A percentile compares a stretch with the other conserved stretches of the same genome.
Evolutionary conservation across 2,797 vertebrate genomes (phyloP).

Genomic region (Oryzias sinensis): DNA sequence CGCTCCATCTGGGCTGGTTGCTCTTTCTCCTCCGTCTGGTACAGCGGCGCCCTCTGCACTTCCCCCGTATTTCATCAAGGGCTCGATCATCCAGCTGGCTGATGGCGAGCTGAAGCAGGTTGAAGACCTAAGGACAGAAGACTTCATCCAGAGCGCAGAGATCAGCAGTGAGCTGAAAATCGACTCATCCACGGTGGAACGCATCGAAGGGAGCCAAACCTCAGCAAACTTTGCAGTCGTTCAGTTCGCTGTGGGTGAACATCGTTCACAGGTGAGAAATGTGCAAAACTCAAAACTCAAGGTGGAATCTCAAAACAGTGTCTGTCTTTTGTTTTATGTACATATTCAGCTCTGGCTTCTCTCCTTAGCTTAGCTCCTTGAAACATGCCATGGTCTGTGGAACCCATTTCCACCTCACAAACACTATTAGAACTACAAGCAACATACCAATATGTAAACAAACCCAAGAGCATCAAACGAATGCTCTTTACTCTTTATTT

Average conservation of each 20-base stretch:
- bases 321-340: no score
- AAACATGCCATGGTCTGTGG: no score
- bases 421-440: no score
- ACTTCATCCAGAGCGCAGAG: slow-evolving; percentile 99
- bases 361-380: no score
- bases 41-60: slow-evolving; percentile 79
- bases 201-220: slow-evolving; percentile 88
- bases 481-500: no score
- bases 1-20: slow-evolving; percentile 47
- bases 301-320: no score
- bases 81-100: slow-evolving; percentile 98
- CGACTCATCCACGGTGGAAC: slow-evolving; percentile 97
- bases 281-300: no score
- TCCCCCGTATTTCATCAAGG: slow-evolving; percentile 96
- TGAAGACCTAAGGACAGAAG: slow-evolving; percentile 97
- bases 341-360: no score
- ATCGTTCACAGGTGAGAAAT: slow-evolving; percentile 90
- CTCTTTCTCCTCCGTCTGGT: slow-evolving; percentile 76
- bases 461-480: no score
- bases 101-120: slow-evolving; percentile 97
- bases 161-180: slow-evolving; percentile 97
- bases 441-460: no score
- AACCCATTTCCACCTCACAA: no score
- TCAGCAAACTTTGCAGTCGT: slow-evolving; percentile 88
- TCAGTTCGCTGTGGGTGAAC: slow-evolving; percentile 95